Base-by-base conservation (phyloP, 2,797 vertebrate genomes). In the Gadopsis marmoratus region DNA sequence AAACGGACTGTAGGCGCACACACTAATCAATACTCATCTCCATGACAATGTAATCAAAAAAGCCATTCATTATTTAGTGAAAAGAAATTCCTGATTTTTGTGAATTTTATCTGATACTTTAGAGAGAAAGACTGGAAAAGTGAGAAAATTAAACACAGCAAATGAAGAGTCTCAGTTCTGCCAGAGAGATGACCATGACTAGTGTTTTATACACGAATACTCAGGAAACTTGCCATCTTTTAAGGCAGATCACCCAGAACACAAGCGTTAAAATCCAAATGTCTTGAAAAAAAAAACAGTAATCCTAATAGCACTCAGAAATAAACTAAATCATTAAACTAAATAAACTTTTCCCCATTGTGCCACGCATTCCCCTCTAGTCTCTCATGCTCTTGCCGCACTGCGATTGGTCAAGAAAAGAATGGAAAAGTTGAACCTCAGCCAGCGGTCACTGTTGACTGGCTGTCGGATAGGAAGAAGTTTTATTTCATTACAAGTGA, bases 391-490 rank as follows among this genome's bases (percentile, higher is more conserved):
- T 39, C 3, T 55, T 37, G 19, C 39, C 7, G 8, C 43, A 14
- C 43, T 10, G n/a, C 23, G 50, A n/a, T 33, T 50, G 35, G 50
- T 54, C 21, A 26, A 43, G 37, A 26, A 26, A 88, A 59, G 67
- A 76, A 76, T 56, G 35, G 63, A 72, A 78, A 70, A 23, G 51
- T 54, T 54, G 45, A 86, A 69, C 54, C 53, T 48, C 51, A 21
- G 76, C 29, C 5, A 21, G 26, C 4, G 74, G 53, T 37, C 50
- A 13, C 9, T 23, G 59, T 70, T 71, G 71, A 78, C 59, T 60
- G 84, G 39, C 19, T 77, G 56, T 23, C 73, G 58, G 35, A 76
- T 72, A 29, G 59, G 60, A 33, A 58, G 62, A 61, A 37, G 29
- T 60, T 45, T 53, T 11, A 66, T 62, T 71, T 19, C 26, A 66